phyloP scores from a whole-genome alignment of 2,113 vertebrate genomes.

The Montifringilla adamsi region DNA sequence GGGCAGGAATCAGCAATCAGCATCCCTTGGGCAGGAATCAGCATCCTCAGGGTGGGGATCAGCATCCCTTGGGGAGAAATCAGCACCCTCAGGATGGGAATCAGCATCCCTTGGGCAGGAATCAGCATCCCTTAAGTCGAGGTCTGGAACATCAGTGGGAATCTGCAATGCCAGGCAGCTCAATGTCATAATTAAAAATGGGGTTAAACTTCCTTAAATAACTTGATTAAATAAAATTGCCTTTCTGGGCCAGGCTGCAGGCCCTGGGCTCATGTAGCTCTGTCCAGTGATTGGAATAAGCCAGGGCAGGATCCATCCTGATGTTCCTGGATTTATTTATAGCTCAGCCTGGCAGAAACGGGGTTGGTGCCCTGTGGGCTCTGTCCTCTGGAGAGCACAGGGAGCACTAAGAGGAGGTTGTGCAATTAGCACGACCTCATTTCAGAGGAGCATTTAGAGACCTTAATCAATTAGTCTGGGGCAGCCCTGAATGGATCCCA shows the following conservation, averaged over 20 bases:
- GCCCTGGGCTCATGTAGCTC: background rate
- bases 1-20: background rate
- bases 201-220: background rate
- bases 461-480: background rate
- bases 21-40: background rate
- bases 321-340: background rate
- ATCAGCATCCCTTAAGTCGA: background rate
- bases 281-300: background rate
- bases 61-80: background rate
- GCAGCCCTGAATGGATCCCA: rapidly evolving
- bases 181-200: background rate
- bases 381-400: background rate
- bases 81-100: background rate
- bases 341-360: background rate
- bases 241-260: background rate
- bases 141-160: rapidly evolving
- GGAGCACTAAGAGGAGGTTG: background rate
- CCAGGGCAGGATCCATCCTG: background rate
- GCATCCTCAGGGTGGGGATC: rapidly evolving
- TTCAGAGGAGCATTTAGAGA: background rate
- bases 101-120: background rate
- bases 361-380: background rate
- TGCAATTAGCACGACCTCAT: background rate
- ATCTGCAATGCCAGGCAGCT: background rate
- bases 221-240: background rate